These are phyloP conservation scores for Aspidiotus destructor DNA, from an alignment of 2,888 invertebrate species.

Conservation along the genomic window DNA sequence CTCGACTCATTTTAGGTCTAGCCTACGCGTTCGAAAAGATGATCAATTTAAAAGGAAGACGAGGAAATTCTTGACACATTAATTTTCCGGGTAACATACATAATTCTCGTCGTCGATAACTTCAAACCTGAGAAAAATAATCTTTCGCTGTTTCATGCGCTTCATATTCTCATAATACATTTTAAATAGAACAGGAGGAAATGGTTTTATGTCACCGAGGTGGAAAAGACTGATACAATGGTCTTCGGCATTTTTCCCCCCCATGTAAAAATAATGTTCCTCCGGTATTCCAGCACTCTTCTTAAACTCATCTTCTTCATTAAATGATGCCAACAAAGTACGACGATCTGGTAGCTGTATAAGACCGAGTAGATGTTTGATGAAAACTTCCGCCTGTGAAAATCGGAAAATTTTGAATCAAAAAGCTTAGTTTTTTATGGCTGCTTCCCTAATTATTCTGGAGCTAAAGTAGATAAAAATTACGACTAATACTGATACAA, in stretches of 20 bases:
- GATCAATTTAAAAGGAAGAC: too few relatives aligned
- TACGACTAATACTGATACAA: too few relatives aligned
- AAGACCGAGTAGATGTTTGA: neutral
- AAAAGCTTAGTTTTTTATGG: too few relatives aligned
- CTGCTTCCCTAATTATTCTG: too few relatives aligned
- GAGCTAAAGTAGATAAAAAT: too few relatives aligned
- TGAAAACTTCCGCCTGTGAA: neutral
- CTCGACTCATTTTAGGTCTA: too few relatives aligned
- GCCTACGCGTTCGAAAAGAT: too few relatives aligned
- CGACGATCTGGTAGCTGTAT: neutral
- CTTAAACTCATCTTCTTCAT: neutral
- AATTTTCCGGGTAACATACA: neutral
- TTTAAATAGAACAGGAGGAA: neutral
- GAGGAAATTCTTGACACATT: too few relatives aligned
- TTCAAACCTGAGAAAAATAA: neutral
- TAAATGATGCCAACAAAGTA: neutral
- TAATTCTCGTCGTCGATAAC: neutral
- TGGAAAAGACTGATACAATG: neutral
- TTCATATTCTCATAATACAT: neutral
- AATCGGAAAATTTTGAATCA: too few relatives aligned
- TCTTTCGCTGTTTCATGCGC: neutral
- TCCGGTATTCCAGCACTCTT: neutral
- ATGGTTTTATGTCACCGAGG: neutral
- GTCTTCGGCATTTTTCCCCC: neutral
- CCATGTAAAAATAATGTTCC: neutral